Conservation (phyloP, 2,888 invertebrate species). For the Ctenicera cuprea region DNA sequence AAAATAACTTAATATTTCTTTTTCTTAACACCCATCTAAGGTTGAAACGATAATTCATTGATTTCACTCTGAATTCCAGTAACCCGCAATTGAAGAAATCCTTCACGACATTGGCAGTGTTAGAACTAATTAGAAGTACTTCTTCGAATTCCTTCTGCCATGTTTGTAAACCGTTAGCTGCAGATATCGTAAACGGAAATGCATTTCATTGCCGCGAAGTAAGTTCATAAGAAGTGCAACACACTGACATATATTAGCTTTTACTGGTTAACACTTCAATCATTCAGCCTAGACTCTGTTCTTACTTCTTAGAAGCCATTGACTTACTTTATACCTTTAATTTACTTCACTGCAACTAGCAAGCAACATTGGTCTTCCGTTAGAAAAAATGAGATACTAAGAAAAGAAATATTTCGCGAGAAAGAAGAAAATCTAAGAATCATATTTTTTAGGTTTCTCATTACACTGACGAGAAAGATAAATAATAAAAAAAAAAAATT, state of each 20-base stretch:
- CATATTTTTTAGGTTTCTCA: too few species aligned
- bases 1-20: too few species aligned
- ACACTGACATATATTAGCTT: slow-evolving; percentile 68
- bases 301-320: slow-evolving; percentile 65
- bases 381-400: too few species aligned
- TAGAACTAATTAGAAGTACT: slow-evolving; percentile 21
- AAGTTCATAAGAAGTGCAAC: slow-evolving; percentile 65
- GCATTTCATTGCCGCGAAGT: slow-evolving; percentile 60
- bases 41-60: too few species aligned
- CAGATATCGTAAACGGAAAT: slow-evolving; percentile 60
- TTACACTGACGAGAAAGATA: too few species aligned
- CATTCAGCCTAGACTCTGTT: slow-evolving; percentile 56
- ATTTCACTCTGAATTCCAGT: neutral
- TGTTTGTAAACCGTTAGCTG: slow-evolving; percentile 37
- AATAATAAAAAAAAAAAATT: too few species aligned
- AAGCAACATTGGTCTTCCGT: slow-evolving; percentile 43
- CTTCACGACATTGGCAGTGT: slow-evolving; percentile 2
- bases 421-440: too few species aligned
- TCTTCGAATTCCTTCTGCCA: slow-evolving; percentile 31
- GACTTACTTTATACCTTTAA: slow-evolving; percentile 62
- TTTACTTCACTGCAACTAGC: too few species aligned
- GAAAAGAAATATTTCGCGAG: too few species aligned
- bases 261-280: slow-evolving; percentile 58
- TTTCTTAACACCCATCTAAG: too few species aligned
- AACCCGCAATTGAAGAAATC: neutral